A percentile compares a stretch with the other conserved stretches of the same genome.
These are phyloP conservation scores for Cossypha niveicapilla DNA, from an alignment of 2,797 vertebrate genomes.

Conservation along the genomic window DNA sequence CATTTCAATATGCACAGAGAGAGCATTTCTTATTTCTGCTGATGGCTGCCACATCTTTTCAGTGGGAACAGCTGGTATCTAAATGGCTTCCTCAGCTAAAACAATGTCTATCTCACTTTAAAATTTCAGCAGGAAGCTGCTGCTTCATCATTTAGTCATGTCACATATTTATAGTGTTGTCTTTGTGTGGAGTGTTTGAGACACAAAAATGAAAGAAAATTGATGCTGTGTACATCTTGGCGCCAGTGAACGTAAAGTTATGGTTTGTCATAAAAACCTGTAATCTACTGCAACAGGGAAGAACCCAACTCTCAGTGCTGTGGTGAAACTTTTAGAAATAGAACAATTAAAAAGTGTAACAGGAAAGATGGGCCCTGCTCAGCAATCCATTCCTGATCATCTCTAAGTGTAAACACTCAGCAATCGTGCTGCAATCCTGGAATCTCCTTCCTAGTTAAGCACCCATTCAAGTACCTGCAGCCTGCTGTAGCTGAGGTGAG, in stretches of 20 bases:
- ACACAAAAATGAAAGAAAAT: constrained; percentile 70
- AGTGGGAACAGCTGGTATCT: constrained; percentile 71
- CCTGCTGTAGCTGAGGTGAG: background rate
- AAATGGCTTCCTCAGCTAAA: constrained; percentile 71
- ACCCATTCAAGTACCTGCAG: accelerated
- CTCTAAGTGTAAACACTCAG: background rate
- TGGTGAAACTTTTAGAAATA: constrained; percentile 18
- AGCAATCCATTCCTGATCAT: background rate
- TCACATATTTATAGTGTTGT: constrained; percentile 75
- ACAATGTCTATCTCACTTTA: constrained; percentile 66
- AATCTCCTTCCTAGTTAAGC: background rate
- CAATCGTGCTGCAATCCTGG: background rate
- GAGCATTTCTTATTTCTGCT: constrained; percentile 62
- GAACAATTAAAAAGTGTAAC: constrained; percentile 28
- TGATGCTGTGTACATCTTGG: constrained; percentile 48
- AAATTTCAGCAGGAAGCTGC: constrained; percentile 72
- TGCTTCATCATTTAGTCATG: constrained; percentile 69
- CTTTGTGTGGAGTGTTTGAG: constrained; percentile 67
- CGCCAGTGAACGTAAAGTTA: constrained; percentile 48
- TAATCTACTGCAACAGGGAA: background rate
- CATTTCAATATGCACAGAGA: constrained; percentile 62
- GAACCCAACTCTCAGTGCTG: background rate
- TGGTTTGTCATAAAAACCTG: constrained; percentile 51
- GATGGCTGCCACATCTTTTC: constrained; percentile 67
- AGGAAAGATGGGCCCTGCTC: background rate